Percentiles rank a stretch among this genome's conserved stretches.
Conservation (phyloP, 1,140 invertebrate species). For the Drosophila pandora region DNA sequence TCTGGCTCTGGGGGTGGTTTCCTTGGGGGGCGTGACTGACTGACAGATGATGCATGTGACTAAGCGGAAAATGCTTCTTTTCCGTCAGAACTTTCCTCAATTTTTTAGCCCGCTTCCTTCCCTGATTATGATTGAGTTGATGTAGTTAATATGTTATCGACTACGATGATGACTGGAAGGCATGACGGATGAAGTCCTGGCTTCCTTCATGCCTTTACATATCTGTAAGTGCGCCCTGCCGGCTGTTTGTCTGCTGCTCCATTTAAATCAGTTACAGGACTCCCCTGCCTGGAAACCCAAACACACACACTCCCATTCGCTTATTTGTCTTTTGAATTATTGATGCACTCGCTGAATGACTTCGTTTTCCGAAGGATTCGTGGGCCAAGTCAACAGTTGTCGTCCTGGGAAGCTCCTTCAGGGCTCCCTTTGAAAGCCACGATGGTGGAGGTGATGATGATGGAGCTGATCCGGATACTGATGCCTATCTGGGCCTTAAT, state of each 20-base stretch:
- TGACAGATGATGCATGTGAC: constrained; percentile 71
- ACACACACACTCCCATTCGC: constrained; percentile 30
- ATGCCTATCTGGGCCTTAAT: constrained; percentile 63
- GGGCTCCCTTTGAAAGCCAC: not conserved
- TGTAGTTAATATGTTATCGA: constrained; percentile 72
- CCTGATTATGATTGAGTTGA: constrained; percentile 75
- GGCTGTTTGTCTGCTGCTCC: constrained; percentile 62
- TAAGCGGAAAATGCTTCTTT: constrained; percentile 58
- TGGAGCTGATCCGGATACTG: not conserved
- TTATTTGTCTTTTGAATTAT: constrained; percentile 62
- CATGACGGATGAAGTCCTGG: not conserved
- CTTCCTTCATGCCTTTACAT: not conserved
- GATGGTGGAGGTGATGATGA: constrained; percentile 6
- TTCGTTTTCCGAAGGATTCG: constrained; percentile 15
- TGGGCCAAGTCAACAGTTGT: constrained; percentile 2
- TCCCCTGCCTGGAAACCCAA: constrained; percentile 32
- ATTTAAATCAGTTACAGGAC: constrained; percentile 72
- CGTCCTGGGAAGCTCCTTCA: not conserved
- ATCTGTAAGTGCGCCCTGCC: constrained; percentile 7
- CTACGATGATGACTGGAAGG: constrained; percentile 16
- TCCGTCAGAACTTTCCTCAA: not conserved
- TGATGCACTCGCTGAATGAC: constrained; percentile 54
- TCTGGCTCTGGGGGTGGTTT: not conserved
- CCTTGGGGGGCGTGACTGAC: constrained; percentile 26
- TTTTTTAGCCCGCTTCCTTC: constrained; percentile 11